Conservation (phyloP, 2,113 vertebrate species). For the Microtus montanus region DNA sequence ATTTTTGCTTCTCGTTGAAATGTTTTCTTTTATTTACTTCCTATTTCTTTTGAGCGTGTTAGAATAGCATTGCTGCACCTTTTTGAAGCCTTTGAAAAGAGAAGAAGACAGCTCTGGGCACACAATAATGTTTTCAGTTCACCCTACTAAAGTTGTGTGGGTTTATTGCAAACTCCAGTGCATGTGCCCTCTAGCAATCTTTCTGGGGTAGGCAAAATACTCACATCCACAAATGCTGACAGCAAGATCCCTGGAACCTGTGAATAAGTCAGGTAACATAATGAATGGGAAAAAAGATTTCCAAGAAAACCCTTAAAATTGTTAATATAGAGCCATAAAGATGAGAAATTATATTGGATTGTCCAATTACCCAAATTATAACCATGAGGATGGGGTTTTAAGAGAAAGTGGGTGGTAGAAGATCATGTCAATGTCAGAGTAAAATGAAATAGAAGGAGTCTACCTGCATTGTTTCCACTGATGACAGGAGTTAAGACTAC, state of each 20-base stretch:
- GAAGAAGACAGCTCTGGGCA: neutral
- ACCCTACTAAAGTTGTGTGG: rapidly evolving
- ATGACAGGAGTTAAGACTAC: no score
- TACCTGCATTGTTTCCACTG: no score
- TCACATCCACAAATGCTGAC: neutral
- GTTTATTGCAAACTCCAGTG: neutral
- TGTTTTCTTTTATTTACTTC: conserved; percentile 69
- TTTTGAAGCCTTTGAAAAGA: neutral
- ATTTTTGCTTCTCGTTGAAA: conserved; percentile 59
- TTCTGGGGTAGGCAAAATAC: neutral
- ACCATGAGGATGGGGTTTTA: neutral
- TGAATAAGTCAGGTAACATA: no score
- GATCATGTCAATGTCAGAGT: neutral
- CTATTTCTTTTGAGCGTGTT: neutral
- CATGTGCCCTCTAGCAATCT: rapidly evolving
- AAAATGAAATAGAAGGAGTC: neutral
- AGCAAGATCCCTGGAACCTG: neutral
- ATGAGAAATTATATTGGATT: neutral
- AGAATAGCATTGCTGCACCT: neutral
- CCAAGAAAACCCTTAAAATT: neutral
- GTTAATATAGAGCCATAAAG: neutral
- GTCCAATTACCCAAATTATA: neutral
- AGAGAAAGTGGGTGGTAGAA: neutral
- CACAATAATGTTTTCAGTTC: neutral
- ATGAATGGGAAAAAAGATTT: neutral